Percentiles rank a stretch among this genome's conserved stretches.
Conservation (phyloP, 2,797 vertebrate species). For the Tenualosa ilisha region DNA sequence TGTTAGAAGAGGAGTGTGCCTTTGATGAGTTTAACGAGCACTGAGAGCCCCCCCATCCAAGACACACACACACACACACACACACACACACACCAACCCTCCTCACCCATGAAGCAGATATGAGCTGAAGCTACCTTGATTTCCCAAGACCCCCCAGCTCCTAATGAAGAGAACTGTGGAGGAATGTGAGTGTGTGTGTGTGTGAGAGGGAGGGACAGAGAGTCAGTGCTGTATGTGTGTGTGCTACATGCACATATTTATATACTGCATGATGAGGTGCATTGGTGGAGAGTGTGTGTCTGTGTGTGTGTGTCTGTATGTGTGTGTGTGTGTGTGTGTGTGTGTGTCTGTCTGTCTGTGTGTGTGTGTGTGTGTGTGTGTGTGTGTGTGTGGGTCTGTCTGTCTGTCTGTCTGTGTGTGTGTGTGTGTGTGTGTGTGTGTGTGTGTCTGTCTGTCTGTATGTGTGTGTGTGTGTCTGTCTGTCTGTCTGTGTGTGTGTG, state of each 20-base stretch:
- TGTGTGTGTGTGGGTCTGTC: no score
- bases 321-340: no score
- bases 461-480: neutral
- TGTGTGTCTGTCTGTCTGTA: neutral
- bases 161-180: conserved; percentile 48
- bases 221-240: no score
- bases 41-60: conserved; percentile 59
- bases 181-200: conserved; percentile 39
- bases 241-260: neutral
- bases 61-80: conserved; percentile 1
- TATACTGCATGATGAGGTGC: no score
- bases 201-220: neutral
- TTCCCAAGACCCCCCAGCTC: conserved; percentile 62
- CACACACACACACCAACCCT: neutral
- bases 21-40: conserved; percentile 60
- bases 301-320: neutral
- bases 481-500: neutral
- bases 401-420: no score
- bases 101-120: conserved; percentile 43
- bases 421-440: no score
- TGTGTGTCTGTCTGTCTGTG: neutral
- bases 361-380: no score
- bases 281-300: no score
- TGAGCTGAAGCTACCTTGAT: conserved; percentile 64
- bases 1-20: conserved; percentile 60